A percentile compares a stretch with the other conserved stretches of the same genome.
These are phyloP conservation scores for Oscheius sp. DNA, from an alignment of 2,888 invertebrate genomes.

Conservation along the genomic window DNA sequence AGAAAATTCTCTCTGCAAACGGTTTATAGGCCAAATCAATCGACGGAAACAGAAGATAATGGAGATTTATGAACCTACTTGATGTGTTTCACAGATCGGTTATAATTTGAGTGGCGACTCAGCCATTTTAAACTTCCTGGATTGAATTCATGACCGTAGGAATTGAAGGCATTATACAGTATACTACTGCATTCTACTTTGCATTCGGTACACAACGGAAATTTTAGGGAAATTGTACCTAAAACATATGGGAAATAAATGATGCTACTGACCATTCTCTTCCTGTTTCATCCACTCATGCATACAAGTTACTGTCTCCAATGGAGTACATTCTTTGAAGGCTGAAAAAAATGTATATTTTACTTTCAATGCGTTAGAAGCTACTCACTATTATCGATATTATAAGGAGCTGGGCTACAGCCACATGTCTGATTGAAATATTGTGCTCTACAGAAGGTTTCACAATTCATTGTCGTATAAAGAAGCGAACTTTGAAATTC, in stretches of 20 bases:
- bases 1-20: slow-evolving; percentile 59
- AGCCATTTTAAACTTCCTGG: slow-evolving; percentile 62
- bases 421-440: slow-evolving; percentile 54
- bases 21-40: too few relatives aligned
- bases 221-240: slow-evolving; percentile 35
- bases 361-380: too few relatives aligned
- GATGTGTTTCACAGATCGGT: slow-evolving; percentile 45
- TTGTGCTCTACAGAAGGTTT: slow-evolving; percentile 50
- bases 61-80: slow-evolving; percentile 40
- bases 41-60: too few relatives aligned
- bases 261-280: slow-evolving; percentile 27
- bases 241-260: too few relatives aligned
- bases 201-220: slow-evolving; percentile 51
- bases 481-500: slow-evolving; percentile 41
- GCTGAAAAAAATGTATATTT: slow-evolving; percentile 48
- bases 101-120: slow-evolving; percentile 42
- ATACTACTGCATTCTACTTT: slow-evolving; percentile 54
- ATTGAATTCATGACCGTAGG: slow-evolving; percentile 66
- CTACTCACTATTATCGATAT: slow-evolving; percentile 42
- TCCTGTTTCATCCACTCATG: slow-evolving; percentile 31
- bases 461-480: slow-evolving; percentile 56
- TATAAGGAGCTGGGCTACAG: slow-evolving; percentile 61
- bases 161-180: slow-evolving; percentile 69
- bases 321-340: slow-evolving; percentile 51
- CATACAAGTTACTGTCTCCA: slow-evolving; percentile 54